Evolutionary conservation across 2,888 invertebrate genomes (phyloP), one percentile per base, ranked within the genome.

Genomic region (Hypolimnas misippus): DNA sequence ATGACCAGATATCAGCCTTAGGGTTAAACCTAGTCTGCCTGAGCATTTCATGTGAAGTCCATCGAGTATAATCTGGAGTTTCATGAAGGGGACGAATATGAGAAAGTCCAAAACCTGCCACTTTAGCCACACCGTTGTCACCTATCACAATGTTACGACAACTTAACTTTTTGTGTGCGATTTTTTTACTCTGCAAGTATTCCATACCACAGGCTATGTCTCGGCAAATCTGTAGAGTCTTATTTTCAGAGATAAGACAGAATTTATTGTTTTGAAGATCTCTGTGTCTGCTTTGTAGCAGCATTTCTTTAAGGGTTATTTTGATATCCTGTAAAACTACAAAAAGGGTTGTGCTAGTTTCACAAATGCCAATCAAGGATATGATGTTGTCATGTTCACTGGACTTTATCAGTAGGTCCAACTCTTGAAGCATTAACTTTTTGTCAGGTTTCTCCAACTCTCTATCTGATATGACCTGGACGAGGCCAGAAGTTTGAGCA

Each of bases 1-100:
- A 97, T 0, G 97, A 95, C 97, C 97, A 97, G 4, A 96, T 93
- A 76, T 97, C 96, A 58, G 96, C 95, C 74, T 96, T 95, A 3
- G 92, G 87, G n/a, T 94, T 94, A 70, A 93, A 94, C 53, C 94
- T 93, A 55, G 94, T 94, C 73, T 94, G 94, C 31, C 94, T 93
- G 67, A 97, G 89, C 74, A 95, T 94, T 82, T 97, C 97, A 21
- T 95, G 94, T 0, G 97, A 95, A 6, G 94, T 94, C 97, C 97
- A 97, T 46, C 97, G 89, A 0, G 95, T 94, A 71, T 95, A 94
- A 76, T 97, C 96, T 1, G 95, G 93, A 51, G 94, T 94, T 77
- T 95, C 93, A 53, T 94, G 93, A 67, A 93, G 82, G 0, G 89
- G 86, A 70, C 93, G 91, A 75, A 94, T 95, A 62, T 95, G 95